Evolutionary conservation across 2,113 vertebrate species (phyloP).

Genomic region (Callospermophilus lateralis): DNA sequence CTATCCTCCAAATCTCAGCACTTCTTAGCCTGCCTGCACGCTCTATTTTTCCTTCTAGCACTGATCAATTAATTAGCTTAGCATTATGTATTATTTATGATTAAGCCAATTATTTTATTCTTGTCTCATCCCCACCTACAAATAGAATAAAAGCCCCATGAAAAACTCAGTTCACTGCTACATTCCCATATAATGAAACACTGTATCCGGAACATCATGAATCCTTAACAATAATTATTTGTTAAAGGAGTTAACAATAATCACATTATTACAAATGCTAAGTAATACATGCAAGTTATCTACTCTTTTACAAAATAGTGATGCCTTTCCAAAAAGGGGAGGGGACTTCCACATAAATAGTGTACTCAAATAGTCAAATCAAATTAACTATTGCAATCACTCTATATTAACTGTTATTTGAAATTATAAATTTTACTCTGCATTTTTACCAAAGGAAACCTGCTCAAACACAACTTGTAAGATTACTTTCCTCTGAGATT

Average conservation of each 20-base stretch:
- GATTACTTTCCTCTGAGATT: slow-evolving; percentile 16
- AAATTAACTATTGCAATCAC: background rate
- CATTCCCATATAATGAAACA: background rate
- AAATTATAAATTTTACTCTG: slow-evolving; percentile 56
- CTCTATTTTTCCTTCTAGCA: slow-evolving; percentile 38
- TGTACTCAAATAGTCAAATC: background rate
- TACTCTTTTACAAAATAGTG: slow-evolving; percentile 4
- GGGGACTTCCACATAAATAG: background rate
- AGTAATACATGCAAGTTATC: background rate
- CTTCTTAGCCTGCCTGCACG: background rate
- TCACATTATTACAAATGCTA: background rate
- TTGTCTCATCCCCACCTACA: background rate
- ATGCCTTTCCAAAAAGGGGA: background rate
- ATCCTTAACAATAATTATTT: background rate
- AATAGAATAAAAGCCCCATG: slow-evolving; percentile 35
- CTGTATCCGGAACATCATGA: background rate
- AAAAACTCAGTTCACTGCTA: background rate
- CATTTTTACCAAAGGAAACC: slow-evolving; percentile 43
- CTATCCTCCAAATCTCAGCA: background rate
- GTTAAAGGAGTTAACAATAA: slow-evolving; percentile 20
- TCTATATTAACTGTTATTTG: slow-evolving; percentile 22
- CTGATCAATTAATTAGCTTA: background rate
- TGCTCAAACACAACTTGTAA: slow-evolving; percentile 42
- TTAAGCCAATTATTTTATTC: slow-evolving; percentile 36
- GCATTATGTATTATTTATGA: slow-evolving; percentile 15